A percentile compares a stretch with the other conserved stretches of the same genome.
These are phyloP conservation scores for Invenusta paracnida DNA, from an alignment of 2,888 invertebrate genomes.

Conservation along the genomic window DNA sequence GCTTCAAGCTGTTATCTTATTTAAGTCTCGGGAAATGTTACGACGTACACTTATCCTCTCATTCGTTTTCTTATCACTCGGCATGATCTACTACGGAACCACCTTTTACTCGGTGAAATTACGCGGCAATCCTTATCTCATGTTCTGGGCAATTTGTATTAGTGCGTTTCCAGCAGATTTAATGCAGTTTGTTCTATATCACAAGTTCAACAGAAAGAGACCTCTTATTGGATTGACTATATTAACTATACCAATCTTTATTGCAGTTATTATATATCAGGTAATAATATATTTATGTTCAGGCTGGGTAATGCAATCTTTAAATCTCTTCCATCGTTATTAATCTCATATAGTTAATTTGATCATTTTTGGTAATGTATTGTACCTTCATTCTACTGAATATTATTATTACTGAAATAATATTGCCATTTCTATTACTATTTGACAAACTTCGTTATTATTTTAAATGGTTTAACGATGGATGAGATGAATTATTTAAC, in stretches of 20 bases:
- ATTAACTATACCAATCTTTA: not conserved
- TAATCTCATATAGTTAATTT: too few species aligned
- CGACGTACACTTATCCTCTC: not conserved
- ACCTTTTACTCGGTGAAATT: conserved; percentile 10
- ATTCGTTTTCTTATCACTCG: not conserved
- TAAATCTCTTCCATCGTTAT: too few species aligned
- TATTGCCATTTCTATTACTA: too few species aligned
- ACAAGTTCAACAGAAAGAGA: not conserved
- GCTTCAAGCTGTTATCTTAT: not conserved
- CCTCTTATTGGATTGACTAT: not conserved
- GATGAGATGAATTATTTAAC: too few species aligned
- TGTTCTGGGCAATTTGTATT: not conserved
- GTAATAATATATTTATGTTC: too few species aligned
- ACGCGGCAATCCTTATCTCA: not conserved
- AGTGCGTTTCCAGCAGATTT: not conserved
- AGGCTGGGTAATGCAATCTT: too few species aligned
- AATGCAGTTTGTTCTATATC: not conserved
- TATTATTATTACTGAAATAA: not conserved
- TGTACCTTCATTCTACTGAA: too few species aligned
- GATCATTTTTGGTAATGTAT: too few species aligned
- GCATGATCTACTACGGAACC: not conserved
- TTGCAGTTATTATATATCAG: not conserved
- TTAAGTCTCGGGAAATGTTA: not conserved
- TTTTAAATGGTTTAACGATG: too few species aligned
- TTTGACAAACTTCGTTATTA: too few species aligned